Evolutionary conservation across 2,797 vertebrate species (phyloP), one percentile per base, ranked within the genome.

Genomic region (Siniperca undulata): DNA sequence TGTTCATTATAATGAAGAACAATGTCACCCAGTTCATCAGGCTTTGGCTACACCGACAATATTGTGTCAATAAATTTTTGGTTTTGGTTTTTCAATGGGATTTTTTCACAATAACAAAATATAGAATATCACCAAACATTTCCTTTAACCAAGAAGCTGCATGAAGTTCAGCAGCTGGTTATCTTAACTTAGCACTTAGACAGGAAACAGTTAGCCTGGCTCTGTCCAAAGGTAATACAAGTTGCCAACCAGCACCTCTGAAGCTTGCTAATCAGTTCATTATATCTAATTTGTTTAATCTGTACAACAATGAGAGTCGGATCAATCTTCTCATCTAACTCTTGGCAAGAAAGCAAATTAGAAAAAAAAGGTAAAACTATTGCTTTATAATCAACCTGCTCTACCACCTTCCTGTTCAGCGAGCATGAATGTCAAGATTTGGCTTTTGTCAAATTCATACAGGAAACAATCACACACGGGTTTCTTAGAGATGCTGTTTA

Each of bases 381-480:
- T 56, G 20, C 17, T 36, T 16, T 22, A 36, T 48, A 52, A n/a
- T 13, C 22, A 4, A n/a, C 36, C 27, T 17, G n/a, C 42, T 78
- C 8, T 5, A 7, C 34, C 20, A 71, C 50, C 16, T 17, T 2
- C 4, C 1, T 68, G 16, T 40, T 77, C 12, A 40, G 22, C 9
- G 5, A 44, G 60, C 20, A 62, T 70, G 40, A 36, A 17, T 48
- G 19, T 65, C 61, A 27, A 55, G 24, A 61, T 61, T 42, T 34
- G 24, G 17, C 27, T 52, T 80, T 62, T 53, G 19, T 22, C 30
- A 58, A n/a, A 77, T 50, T 58, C 40, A 70, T 38, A 64, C 3
- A 48, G 27, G 5, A 80, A 78, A 56, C 58, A 7, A 13, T 46
- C 40, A 4, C 12, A 36, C 19, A 16, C 8, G 2, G 20, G 30